Evolutionary conservation across 2,888 invertebrate species (phyloP).

Genomic region (Oscheius myriophilus): DNA sequence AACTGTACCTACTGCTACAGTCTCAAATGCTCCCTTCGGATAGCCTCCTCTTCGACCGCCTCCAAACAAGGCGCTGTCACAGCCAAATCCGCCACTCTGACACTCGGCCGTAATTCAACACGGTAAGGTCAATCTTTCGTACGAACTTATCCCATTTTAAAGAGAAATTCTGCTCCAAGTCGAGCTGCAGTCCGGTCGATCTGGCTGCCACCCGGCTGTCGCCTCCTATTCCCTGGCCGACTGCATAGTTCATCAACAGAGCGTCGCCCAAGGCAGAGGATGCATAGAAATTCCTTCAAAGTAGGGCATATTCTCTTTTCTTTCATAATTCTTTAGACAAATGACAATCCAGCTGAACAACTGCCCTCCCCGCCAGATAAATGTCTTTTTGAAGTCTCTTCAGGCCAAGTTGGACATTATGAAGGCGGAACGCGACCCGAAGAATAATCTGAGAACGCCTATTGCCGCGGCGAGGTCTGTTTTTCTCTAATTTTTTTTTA

Average conservation of each 20-base stretch:
- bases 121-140: conserved; percentile 28
- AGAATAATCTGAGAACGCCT: conserved; percentile 32
- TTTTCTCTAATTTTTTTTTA: not conserved
- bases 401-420: conserved; percentile 58
- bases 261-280: conserved; percentile 43
- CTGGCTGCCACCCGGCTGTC: conserved; percentile 36
- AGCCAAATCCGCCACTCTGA: conserved; percentile 48
- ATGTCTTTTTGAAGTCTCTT: conserved; percentile 59
- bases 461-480: conserved; percentile 23
- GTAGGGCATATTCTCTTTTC: conserved; percentile 21
- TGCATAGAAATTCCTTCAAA: conserved; percentile 50
- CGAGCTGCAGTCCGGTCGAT: conserved; percentile 32
- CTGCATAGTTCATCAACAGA: conserved; percentile 44
- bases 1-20: conserved; percentile 53
- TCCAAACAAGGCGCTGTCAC: conserved; percentile 38
- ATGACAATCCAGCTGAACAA: conserved; percentile 53
- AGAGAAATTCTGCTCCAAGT: conserved; percentile 53
- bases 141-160: not conserved
- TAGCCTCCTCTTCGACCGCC: conserved; percentile 38
- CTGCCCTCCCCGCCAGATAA: conserved; percentile 55
- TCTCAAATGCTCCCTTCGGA: conserved; percentile 48
- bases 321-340: conserved; percentile 30
- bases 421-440: conserved; percentile 36
- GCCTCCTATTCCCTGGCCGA: conserved; percentile 42
- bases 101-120: conserved; percentile 52